Evolutionary conservation across 2,888 invertebrate genomes (phyloP).

Genomic region (Rotaria magnacalcarata): DNA sequence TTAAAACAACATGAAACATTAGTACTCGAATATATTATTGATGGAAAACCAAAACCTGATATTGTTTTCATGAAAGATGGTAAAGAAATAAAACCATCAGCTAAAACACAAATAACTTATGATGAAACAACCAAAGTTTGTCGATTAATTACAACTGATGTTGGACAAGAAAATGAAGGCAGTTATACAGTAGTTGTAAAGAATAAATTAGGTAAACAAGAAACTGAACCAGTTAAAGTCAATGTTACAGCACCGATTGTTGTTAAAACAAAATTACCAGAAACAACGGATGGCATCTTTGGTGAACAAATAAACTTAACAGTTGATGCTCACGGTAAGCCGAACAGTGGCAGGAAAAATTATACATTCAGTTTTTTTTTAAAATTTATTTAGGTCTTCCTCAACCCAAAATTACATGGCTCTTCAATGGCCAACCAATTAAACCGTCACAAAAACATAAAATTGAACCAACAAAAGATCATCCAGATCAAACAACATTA

Average conservation of each 20-base stretch:
- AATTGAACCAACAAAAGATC: constrained; percentile 4
- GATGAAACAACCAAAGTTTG: constrained; percentile 21
- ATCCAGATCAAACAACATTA: neutral
- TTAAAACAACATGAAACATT: constrained; percentile 27
- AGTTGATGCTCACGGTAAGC: neutral
- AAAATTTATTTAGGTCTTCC: neutral
- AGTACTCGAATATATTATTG: neutral
- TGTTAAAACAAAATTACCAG: constrained; percentile 1
- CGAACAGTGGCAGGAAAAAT: neutral
- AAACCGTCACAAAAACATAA: constrained; percentile 14
- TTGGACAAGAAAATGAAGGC: constrained; percentile 37
- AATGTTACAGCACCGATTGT: neutral
- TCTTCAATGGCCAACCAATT: constrained; percentile 14
- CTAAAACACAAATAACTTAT: constrained; percentile 34
- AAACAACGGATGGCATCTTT: neutral
- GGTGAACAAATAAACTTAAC: neutral
- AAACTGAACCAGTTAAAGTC: constrained; percentile 28
- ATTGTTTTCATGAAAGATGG: constrained; percentile 17
- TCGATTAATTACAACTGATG: constrained; percentile 32
- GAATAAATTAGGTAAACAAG: constrained; percentile 43
- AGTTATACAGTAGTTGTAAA: constrained; percentile 39
- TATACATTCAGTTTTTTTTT: neutral
- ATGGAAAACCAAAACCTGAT: constrained; percentile 26
- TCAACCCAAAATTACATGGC: constrained; percentile 12
- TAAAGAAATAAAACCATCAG: constrained; percentile 20